phyloP scores from a whole-genome alignment of 2,888 invertebrate genomes.

The Saturnia japonica region DNA sequence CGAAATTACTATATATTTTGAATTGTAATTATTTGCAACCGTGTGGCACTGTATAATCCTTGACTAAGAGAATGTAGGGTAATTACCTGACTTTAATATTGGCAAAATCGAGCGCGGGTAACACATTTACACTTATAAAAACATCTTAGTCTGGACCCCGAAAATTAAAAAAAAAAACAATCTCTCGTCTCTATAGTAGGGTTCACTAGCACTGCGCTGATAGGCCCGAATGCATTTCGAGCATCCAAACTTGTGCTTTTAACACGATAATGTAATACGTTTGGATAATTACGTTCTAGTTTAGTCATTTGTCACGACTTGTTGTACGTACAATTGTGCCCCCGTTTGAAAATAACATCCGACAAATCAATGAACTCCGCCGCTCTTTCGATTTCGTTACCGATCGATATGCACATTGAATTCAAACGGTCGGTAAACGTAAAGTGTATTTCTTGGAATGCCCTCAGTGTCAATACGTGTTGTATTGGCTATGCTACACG shows the following conservation, averaged over 20 bases:
- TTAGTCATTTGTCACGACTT: background rate
- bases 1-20: too few species aligned
- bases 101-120: too few species aligned
- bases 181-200: too few species aligned
- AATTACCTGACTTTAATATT: too few species aligned
- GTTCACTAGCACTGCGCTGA: background rate
- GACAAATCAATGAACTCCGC: constrained; percentile 6
- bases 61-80: too few species aligned
- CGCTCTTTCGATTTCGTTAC: background rate
- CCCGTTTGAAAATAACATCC: background rate
- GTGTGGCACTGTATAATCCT: too few species aligned
- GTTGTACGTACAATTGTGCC: background rate
- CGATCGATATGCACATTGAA: constrained; percentile 33
- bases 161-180: too few species aligned
- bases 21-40: too few species aligned
- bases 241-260: background rate
- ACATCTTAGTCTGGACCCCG: too few species aligned
- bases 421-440: constrained; percentile 27
- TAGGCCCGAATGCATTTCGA: background rate
- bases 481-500: background rate
- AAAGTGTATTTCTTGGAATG: constrained; percentile 36
- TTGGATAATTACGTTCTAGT: background rate
- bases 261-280: too few species aligned
- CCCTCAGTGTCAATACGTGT: background rate
- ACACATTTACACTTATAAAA: too few species aligned